Evolutionary conservation across 2,888 invertebrate species (phyloP).

Genomic region (Eupithecia subfuscata): DNA sequence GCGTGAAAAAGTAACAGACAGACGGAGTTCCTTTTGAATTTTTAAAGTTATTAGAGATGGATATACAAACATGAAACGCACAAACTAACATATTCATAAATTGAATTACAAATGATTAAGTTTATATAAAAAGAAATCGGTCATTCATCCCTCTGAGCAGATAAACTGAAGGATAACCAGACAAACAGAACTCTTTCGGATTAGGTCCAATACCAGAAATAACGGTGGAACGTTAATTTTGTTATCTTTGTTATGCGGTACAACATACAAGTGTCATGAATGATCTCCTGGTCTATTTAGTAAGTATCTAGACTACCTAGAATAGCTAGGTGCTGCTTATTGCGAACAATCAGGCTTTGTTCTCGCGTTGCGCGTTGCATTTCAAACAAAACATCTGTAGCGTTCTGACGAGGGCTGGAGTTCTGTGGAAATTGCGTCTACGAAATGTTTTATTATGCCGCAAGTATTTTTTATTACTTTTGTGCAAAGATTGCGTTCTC

Average conservation of each 20-base stretch:
- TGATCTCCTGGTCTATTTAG: neutral
- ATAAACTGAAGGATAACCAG: too few relatives aligned
- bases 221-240: neutral
- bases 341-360: conserved; percentile 39
- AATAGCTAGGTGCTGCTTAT: conserved; percentile 17
- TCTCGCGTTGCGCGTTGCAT: conserved; percentile 30
- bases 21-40: too few relatives aligned
- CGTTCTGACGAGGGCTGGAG: neutral
- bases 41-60: too few relatives aligned
- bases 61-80: too few relatives aligned
- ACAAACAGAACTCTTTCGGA: too few relatives aligned
- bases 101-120: too few relatives aligned
- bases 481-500: neutral
- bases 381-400: conserved; percentile 28
- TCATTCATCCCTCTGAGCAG: too few relatives aligned
- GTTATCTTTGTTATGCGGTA: neutral
- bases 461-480: neutral
- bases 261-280: neutral
- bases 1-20: too few relatives aligned
- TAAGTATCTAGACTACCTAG: conserved; percentile 10
- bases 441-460: neutral
- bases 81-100: too few relatives aligned
- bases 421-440: neutral
- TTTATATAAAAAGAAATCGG: too few relatives aligned
- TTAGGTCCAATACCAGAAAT: neutral